Base-by-base conservation (phyloP, 37 sponge, comb jelly and placozoan genomes). In the Tethya wilhelma region DNA sequence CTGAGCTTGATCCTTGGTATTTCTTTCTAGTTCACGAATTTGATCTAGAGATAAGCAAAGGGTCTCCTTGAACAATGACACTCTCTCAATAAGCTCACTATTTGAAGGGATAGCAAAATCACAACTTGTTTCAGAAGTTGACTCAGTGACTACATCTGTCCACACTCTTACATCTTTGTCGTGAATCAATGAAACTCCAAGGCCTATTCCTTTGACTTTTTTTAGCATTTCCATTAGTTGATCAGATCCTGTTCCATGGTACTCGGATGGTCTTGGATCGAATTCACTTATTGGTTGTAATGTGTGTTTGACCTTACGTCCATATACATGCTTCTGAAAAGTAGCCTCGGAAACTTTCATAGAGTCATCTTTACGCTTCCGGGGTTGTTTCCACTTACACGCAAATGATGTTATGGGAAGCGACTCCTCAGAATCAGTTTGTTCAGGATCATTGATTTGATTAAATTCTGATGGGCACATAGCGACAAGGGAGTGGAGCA, bases 241-340 rank as follows among this genome's bases (percentile, higher is more conserved):
- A 44, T 26, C 46, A 25, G 44, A 19, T 22, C 67, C 65, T 4
- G 34, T 60, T 20, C 75, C 75, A 32, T 37, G 33, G 36, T 38
- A 75, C 30, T 84, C 75, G 23, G 38, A 9, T 39, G 84, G 75
- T 29, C 84, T 49, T 1, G 84, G 84, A 64, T 84, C 58, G 11
- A 83, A 83, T 32, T 73, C 65, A 49, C 74, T 66, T 14, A 74
- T 46, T 23, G 66, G 66, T 8, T 60, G 12, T 26, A 64, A 2
- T 23, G 26, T 44, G 8, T 56, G 57, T 58, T 46, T 74, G 38
- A 55, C 67, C 41, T 74, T 69, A 55, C 23, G 1, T 42, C 75
- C 76, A 84, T 74, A 84, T 2, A 59, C 69, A 74, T 64, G 84
- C 58, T 84, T 84, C 25, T 74, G 41, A 66, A 84, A 84, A 19